Conservation (phyloP, 2,113 vertebrate species). For the Rynchops niger region DNA sequence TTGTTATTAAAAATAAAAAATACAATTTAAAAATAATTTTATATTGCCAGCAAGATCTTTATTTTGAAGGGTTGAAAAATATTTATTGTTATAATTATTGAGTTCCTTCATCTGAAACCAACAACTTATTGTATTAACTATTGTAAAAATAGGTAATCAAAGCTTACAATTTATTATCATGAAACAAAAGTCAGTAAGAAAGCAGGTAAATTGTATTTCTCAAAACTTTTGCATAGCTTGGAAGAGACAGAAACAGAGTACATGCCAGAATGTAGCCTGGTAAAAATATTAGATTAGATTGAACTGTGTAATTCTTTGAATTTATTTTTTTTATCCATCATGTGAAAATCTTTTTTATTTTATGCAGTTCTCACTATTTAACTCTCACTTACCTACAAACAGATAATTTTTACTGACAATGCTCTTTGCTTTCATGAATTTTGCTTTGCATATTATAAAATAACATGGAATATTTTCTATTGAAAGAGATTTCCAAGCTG, state of each 20-base stretch:
- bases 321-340: accelerated
- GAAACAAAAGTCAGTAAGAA: neutral
- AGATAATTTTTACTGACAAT: neutral
- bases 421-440: neutral
- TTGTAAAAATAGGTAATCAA: neutral
- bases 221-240: neutral
- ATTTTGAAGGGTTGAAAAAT: neutral
- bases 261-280: neutral
- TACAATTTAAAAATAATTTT: neutral
- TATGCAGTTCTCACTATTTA: neutral
- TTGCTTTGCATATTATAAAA: neutral
- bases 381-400: neutral
- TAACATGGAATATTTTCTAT: neutral
- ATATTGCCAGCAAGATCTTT: neutral
- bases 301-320: neutral
- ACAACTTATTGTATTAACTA: neutral
- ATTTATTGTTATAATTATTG: neutral
- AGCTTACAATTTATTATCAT: neutral
- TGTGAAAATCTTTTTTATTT: neutral
- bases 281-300: neutral
- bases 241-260: neutral
- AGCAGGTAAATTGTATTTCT: neutral
- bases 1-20: conserved; percentile 15
- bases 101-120: neutral
- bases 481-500: neutral